These are phyloP conservation scores for Onthophagus taurus DNA, from an alignment of 1,140 invertebrate genomes.

Conservation along the genomic window DNA sequence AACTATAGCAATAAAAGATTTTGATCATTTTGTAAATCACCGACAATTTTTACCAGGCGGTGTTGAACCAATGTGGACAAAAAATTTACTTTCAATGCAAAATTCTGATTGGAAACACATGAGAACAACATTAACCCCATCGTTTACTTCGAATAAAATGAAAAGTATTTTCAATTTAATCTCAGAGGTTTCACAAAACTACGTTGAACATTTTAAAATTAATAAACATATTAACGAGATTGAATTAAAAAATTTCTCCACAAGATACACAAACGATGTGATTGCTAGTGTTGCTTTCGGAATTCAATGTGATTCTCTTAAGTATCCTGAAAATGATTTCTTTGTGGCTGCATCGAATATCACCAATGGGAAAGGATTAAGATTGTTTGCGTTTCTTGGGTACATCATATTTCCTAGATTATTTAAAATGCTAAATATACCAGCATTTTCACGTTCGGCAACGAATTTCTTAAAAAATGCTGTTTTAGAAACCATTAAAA, in stretches of 20 bases:
- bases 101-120: constrained; percentile 46
- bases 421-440: no score
- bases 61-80: constrained; percentile 43
- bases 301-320: constrained; percentile 37
- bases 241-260: constrained; percentile 23
- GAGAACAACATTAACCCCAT: constrained; percentile 45
- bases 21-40: constrained; percentile 37
- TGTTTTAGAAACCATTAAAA: constrained; percentile 32
- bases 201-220: constrained; percentile 19
- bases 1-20: constrained; percentile 35
- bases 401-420: neutral
- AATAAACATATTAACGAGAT: constrained; percentile 9
- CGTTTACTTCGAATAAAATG: constrained; percentile 51
- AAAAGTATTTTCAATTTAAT: constrained; percentile 42
- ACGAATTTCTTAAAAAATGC: constrained; percentile 27
- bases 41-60: constrained; percentile 29
- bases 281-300: constrained; percentile 41
- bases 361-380: constrained; percentile 12
- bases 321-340: constrained; percentile 40
- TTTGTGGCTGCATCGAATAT: constrained; percentile 33
- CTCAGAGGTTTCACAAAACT: constrained; percentile 32
- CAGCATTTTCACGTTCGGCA: no score
- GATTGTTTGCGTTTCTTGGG: neutral
- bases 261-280: constrained; percentile 39
- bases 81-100: constrained; percentile 34